Evolutionary conservation across 2,888 invertebrate genomes (phyloP).

Genomic region (Harpalus rufipes): DNA sequence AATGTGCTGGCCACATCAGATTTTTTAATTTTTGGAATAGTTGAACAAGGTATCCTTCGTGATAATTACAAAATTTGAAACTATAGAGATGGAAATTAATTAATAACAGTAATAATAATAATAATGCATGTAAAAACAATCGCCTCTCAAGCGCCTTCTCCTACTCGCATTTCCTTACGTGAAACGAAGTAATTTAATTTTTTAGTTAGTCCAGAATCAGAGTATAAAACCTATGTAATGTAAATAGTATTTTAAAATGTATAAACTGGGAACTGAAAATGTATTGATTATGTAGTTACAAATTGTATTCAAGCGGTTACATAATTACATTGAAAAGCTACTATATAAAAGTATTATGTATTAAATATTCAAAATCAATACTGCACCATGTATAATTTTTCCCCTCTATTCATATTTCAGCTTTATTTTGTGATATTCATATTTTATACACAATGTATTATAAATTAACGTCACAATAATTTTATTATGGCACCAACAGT

Average conservation of each 20-base stretch:
- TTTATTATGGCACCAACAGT: not conserved
- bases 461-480: constrained; percentile 19
- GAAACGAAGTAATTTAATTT: too few species aligned
- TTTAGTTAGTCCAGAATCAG: too few species aligned
- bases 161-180: too few species aligned
- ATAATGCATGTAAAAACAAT: too few species aligned
- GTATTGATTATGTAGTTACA: constrained; percentile 21
- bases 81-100: too few species aligned
- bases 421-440: constrained; percentile 5
- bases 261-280: not conserved
- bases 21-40: too few species aligned
- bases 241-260: not conserved
- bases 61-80: too few species aligned
- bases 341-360: constrained; percentile 44
- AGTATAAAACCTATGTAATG: too few species aligned
- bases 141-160: too few species aligned
- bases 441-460: constrained; percentile 4
- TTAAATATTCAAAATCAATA: constrained; percentile 48
- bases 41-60: too few species aligned
- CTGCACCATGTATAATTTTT: constrained; percentile 34
- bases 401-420: not conserved
- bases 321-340: constrained; percentile 26
- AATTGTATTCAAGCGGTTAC: constrained; percentile 18
- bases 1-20: too few species aligned
- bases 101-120: too few species aligned